Percentiles rank a stretch among this genome's conserved stretches.
Conservation (phyloP, 2,888 invertebrate genomes). For the Polydrusus pterygomalis region DNA sequence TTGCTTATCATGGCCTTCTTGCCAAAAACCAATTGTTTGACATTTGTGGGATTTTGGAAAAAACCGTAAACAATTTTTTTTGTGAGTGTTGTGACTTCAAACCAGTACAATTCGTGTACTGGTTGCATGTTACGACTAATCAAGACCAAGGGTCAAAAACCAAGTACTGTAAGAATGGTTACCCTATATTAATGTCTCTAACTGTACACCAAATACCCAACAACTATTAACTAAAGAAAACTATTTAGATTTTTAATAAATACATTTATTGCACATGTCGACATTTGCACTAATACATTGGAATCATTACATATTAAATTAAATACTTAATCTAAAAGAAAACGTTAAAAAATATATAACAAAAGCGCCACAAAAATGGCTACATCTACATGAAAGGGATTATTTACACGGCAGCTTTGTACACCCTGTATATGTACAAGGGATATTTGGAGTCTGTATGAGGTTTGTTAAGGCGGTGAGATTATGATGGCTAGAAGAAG, state of each 20-base stretch:
- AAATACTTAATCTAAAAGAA: conserved; percentile 58
- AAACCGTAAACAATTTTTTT: too few relatives aligned
- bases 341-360: conserved; percentile 49
- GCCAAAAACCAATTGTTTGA: too few relatives aligned
- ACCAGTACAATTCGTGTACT: too few relatives aligned
- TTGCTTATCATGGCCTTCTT: too few relatives aligned
- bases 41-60: too few relatives aligned
- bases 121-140: too few relatives aligned
- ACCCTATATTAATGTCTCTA: too few relatives aligned
- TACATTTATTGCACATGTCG: conserved; percentile 63
- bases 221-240: background rate
- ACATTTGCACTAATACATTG: conserved; percentile 60
- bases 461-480: background rate
- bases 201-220: too few relatives aligned
- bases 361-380: conserved; percentile 39
- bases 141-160: too few relatives aligned
- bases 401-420: conserved; percentile 50
- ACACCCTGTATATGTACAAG: conserved; percentile 39
- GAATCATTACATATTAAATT: conserved; percentile 57
- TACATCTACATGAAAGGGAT: conserved; percentile 20
- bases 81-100: too few relatives aligned
- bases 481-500: conserved; percentile 46
- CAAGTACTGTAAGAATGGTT: too few relatives aligned
- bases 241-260: conserved; percentile 60
- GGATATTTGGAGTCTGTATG: conserved; percentile 25